Base-by-base conservation (phyloP, 1,140 invertebrate species). In the Oryzaephilus surinamensis region DNA sequence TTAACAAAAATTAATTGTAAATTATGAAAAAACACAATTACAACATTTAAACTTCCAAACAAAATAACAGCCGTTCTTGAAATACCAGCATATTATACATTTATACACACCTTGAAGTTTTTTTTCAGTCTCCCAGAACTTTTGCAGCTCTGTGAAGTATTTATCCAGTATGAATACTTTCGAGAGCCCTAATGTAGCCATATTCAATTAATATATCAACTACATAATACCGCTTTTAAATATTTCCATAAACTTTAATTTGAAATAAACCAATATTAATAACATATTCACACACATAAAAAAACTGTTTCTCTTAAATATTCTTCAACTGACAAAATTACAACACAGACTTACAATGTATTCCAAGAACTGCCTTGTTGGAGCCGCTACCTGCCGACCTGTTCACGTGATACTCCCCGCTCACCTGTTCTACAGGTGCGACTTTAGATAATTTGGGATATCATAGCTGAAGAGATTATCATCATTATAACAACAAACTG, bases 141-240 rank as follows among this genome's bases (percentile, higher is more conserved):
- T 93, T 64, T 92, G 88, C 64, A 93, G 72, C 71, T 93, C 89
- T 44, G 86, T 92, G 65, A 94, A 94, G 67, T 94, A 94, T 66
- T 93, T 94, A 77, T 94, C 90, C 73, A 94, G 77, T 64, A 94
- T 93, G 77, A 93, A 94, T 63, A 93, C 88, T 76, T 94, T 94
- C 57, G 86, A 89, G 47, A 91, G 79, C 68, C 87, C 88, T 65
- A 92, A 73, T 61, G 87, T 90, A 74, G 86, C 85, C 84, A 87
- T 87, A 54, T 69, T 52, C 37, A 28, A 24, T 43, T 15, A 35
- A 55, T 55, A 45, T 54, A 55, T 38, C 51, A 44, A 43, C 4
- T 3, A 47, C 54, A 58, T 57, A 41, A 12, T 39, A n/a, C 10
- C 23, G 11, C 23, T 11, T n/a, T 24, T 10, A 21, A 6, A 6